Evolutionary conservation across 2,888 invertebrate genomes (phyloP).

Genomic region (Tetramorium bicarinatum): DNA sequence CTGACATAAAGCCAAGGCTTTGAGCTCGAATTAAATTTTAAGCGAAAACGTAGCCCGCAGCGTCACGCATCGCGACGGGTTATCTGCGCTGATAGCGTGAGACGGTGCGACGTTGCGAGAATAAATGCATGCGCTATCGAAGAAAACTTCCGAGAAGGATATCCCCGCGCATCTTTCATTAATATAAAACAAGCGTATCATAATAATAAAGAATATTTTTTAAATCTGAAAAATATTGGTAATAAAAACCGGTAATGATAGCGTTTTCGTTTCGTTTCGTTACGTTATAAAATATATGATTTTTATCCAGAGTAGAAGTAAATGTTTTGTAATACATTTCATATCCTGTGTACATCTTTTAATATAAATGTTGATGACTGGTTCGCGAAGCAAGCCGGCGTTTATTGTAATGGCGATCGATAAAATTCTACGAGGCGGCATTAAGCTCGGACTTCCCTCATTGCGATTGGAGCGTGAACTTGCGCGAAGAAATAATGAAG

Average conservation of each 20-base stretch:
- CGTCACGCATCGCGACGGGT: conserved; percentile 44
- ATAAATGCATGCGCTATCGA: conserved; percentile 23
- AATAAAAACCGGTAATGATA: not conserved
- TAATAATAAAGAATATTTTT: not conserved
- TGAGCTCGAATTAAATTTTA: conserved; percentile 75
- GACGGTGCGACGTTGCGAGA: not conserved
- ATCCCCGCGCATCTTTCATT: not conserved
- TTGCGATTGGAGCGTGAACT: conserved; percentile 62
- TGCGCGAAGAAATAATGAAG: conserved; percentile 69
- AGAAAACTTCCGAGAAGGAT: not conserved
- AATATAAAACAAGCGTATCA: not conserved
- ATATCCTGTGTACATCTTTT: not conserved
- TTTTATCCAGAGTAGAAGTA: not conserved
- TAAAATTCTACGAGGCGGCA: conserved; percentile 49
- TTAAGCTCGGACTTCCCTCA: conserved; percentile 54
- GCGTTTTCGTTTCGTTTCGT: not conserved
- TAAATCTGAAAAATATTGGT: not conserved
- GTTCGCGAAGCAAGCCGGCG: conserved; percentile 18
- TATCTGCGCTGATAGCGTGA: conserved; percentile 26
- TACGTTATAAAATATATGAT: conserved; percentile 7
- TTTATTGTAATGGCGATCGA: conserved; percentile 30
- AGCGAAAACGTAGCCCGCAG: conserved; percentile 63
- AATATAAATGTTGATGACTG: conserved; percentile 9
- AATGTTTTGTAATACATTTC: not conserved
- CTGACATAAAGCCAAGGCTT: conserved; percentile 74